phyloP scores from a whole-genome alignment of 2,888 invertebrate genomes.

The Hedya salicella region DNA sequence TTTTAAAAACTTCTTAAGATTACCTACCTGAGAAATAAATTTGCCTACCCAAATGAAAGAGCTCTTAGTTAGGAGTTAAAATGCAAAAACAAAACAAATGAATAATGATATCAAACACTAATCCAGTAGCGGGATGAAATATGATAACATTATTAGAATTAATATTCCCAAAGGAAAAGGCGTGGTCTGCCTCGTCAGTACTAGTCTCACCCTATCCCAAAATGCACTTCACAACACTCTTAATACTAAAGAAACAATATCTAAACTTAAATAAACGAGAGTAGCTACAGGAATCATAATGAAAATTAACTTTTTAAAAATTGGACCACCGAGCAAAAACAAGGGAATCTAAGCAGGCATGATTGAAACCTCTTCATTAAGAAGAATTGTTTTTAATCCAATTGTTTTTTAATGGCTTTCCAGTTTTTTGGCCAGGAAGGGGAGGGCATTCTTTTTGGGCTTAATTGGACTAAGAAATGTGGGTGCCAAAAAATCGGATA shows the following conservation, averaged over 20 bases:
- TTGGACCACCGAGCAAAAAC: conserved; percentile 51
- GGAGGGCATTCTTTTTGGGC: conserved; percentile 33
- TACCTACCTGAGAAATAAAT: too few species aligned
- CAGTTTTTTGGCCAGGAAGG: conserved; percentile 43
- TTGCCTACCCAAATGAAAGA: neutral
- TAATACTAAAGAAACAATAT: neutral
- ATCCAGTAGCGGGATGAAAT: conserved; percentile 68
- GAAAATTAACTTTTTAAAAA: conserved; percentile 47
- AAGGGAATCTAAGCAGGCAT: conserved; percentile 50
- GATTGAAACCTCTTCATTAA: conserved; percentile 67
- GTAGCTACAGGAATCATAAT: conserved; percentile 1
- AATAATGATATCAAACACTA: conserved; percentile 72
- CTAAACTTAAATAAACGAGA: neutral
- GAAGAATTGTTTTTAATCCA: conserved; percentile 57
- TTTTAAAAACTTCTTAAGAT: too few species aligned
- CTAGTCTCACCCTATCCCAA: conserved; percentile 53
- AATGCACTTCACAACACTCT: conserved; percentile 43
- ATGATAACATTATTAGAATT: conserved; percentile 68
- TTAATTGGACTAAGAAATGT: conserved; percentile 35
- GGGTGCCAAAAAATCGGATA: conserved; percentile 10
- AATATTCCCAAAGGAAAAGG: conserved; percentile 58
- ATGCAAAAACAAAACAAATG: conserved; percentile 45
- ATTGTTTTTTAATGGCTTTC: conserved; percentile 51
- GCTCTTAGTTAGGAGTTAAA: neutral
- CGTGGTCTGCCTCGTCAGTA: conserved; percentile 62